A percentile compares a stretch with the other conserved stretches of the same genome.
phyloP scores from a whole-genome alignment of 2,797 vertebrate species.

The Oryzias sinensis region DNA sequence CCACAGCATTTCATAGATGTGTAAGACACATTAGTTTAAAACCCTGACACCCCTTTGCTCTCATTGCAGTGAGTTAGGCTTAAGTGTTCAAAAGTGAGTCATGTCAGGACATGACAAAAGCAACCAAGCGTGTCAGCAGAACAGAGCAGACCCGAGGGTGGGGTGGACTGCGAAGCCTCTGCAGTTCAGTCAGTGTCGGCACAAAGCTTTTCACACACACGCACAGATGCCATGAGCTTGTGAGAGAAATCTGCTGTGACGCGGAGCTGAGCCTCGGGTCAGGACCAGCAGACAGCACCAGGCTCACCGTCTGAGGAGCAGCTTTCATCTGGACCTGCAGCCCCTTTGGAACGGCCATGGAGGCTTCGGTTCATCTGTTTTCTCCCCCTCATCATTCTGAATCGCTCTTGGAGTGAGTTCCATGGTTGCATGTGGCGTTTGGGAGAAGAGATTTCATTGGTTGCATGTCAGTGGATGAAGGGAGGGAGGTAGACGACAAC shows the following conservation, averaged over 20 bases:
- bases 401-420: slow-evolving; percentile 10
- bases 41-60: no score
- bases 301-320: not conserved
- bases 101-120: no score
- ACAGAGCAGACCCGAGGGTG: no score
- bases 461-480: slow-evolving; percentile 8
- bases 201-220: no score
- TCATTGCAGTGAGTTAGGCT: no score
- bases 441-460: slow-evolving; percentile 36
- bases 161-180: no score
- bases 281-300: slow-evolving; percentile 21
- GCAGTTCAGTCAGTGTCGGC: no score
- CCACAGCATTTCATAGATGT: no score
- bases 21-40: no score
- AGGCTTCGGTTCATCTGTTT: not conserved
- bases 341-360: not conserved
- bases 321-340: slow-evolving; percentile 20
- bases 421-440: slow-evolving; percentile 22
- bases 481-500: slow-evolving; percentile 24
- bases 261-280: slow-evolving; percentile 17
- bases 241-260: slow-evolving; percentile 2
- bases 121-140: no score
- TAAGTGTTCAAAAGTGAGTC: no score
- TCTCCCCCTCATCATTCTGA: slow-evolving; percentile 16
- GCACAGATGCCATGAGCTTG: no score